Evolutionary conservation across 2,888 invertebrate genomes (phyloP).

Genomic region (Bhutanitis thaidina): DNA sequence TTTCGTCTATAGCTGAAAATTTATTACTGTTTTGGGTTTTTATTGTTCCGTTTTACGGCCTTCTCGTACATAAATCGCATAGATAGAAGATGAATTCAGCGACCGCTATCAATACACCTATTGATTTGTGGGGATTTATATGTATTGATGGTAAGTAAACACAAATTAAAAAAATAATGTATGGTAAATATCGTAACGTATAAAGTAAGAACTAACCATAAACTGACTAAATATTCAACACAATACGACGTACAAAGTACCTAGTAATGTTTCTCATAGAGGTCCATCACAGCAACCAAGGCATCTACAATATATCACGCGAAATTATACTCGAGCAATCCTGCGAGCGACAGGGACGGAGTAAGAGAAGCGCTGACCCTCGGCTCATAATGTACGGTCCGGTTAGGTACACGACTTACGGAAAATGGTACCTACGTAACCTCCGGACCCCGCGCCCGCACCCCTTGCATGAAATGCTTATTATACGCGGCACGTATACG

Average conservation of each 20-base stretch:
- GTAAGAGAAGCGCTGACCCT: conserved; percentile 72
- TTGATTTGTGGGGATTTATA: conserved; percentile 34
- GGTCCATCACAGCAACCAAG: conserved; percentile 59
- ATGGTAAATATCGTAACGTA: too few relatives aligned
- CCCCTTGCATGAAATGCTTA: conserved; percentile 82
- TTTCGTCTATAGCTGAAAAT: conserved; percentile 79
- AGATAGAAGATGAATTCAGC: conserved; percentile 78
- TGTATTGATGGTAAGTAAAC: too few relatives aligned
- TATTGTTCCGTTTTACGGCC: conserved; percentile 81
- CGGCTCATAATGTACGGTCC: conserved; percentile 80
- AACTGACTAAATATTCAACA: background rate
- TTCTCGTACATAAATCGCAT: conserved; percentile 76
- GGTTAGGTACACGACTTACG: conserved; percentile 80
- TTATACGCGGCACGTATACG: conserved; percentile 80
- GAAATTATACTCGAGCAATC: conserved; percentile 71
- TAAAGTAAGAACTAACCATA: too few relatives aligned
- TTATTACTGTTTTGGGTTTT: conserved; percentile 81
- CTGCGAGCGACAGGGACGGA: conserved; percentile 71
- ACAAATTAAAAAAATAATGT: too few relatives aligned
- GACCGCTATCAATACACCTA: conserved; percentile 67
- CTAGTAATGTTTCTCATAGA: conserved; percentile 53
- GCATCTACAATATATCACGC: conserved; percentile 72
- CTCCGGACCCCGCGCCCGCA: conserved; percentile 61
- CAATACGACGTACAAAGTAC: conserved; percentile 16
- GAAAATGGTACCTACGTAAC: conserved; percentile 75